A percentile compares a stretch with the other conserved stretches of the same genome.
Conservation (phyloP, 2,888 invertebrate genomes). For the Allophyes oxyacanthae region DNA sequence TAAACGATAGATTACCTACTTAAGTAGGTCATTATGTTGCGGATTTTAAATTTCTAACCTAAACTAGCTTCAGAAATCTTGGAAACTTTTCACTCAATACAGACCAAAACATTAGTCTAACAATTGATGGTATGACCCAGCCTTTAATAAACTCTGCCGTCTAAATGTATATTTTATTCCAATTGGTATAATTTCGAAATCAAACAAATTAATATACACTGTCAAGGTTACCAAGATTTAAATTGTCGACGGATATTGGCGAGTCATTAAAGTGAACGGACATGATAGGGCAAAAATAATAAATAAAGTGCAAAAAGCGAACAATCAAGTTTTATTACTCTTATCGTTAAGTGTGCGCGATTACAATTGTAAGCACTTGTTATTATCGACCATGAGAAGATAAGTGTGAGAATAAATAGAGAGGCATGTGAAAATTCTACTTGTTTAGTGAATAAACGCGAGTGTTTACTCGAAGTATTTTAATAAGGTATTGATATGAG, state of each 20-base stretch:
- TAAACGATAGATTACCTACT: no score
- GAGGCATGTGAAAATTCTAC: conserved; percentile 65
- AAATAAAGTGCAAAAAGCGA: conserved; percentile 31
- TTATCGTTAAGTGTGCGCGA: conserved; percentile 54
- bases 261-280: conserved; percentile 53
- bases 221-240: conserved; percentile 43
- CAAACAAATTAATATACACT: conserved; percentile 34
- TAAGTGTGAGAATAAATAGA: conserved; percentile 71
- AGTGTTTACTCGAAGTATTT: conserved; percentile 20
- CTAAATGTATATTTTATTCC: conserved; percentile 5
- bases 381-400: conserved; percentile 60
- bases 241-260: conserved; percentile 28
- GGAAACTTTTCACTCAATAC: no score
- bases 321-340: conserved; percentile 49
- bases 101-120: no score
- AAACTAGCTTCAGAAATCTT: no score
- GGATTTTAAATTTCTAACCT: no score
- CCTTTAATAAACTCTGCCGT: conserved; percentile 13
- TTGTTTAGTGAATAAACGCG: conserved; percentile 45
- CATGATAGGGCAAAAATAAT: conserved; percentile 43
- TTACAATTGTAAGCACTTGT: conserved; percentile 50
- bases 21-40: no score
- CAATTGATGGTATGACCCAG: not conserved
- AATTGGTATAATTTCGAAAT: conserved; percentile 27
- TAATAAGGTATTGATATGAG: conserved; percentile 19